phyloP scores from a whole-genome alignment of 2,888 invertebrate species.

The Platycheirus rosarum region DNA sequence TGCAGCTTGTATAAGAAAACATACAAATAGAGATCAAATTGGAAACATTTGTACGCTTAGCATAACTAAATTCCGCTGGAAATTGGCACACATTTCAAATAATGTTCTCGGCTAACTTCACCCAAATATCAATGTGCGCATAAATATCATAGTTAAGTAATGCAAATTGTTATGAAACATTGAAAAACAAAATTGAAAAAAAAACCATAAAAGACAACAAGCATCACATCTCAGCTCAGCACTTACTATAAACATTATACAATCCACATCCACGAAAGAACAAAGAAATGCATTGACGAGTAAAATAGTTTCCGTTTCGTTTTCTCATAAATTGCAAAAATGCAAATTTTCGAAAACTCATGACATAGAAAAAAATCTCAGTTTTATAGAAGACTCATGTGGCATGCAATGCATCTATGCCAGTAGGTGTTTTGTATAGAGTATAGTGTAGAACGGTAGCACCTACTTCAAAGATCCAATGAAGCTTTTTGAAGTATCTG shows the following conservation, averaged over 20 bases:
- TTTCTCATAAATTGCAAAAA: slow-evolving; percentile 68
- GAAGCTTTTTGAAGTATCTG: slow-evolving; percentile 40
- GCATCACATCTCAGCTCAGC: background rate
- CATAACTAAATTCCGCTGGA: too few relatives aligned
- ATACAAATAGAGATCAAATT: too few relatives aligned
- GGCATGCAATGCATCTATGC: slow-evolving; percentile 11
- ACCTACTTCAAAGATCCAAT: slow-evolving; percentile 19
- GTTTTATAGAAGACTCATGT: slow-evolving; percentile 32
- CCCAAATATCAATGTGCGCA: too few relatives aligned
- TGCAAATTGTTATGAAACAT: slow-evolving; percentile 42
- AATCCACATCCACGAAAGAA: slow-evolving; percentile 4
- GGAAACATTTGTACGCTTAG: too few relatives aligned
- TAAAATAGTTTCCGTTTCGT: slow-evolving; percentile 55
- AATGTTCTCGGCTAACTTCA: too few relatives aligned
- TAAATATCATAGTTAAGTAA: slow-evolving; percentile 31
- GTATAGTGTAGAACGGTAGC: background rate
- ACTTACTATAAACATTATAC: background rate
- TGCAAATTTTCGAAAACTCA: slow-evolving; percentile 70
- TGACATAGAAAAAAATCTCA: slow-evolving; percentile 67
- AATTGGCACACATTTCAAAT: too few relatives aligned
- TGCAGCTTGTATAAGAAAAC: too few relatives aligned
- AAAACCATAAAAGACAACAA: slow-evolving; percentile 23
- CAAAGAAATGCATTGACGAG: slow-evolving; percentile 52
- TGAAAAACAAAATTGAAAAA: slow-evolving; percentile 19
- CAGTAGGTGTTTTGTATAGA: background rate